Base-by-base conservation (phyloP, 2,113 vertebrate species). In the Montifringilla adamsi region DNA sequence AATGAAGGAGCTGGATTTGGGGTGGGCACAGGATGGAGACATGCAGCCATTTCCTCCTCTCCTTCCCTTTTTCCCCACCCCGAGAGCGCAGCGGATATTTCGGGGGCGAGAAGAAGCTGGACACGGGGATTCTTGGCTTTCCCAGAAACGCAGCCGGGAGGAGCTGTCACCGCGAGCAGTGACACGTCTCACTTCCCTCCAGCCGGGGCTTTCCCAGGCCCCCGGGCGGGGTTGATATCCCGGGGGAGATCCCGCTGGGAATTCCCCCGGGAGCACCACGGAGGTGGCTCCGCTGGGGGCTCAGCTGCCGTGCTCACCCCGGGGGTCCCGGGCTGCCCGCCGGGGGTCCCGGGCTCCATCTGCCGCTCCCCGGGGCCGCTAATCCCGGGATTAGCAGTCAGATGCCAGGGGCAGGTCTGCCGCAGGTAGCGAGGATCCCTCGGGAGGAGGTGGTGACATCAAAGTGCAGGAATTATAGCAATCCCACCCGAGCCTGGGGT, bases 361-460 rank as follows among this genome's bases (percentile, higher is more conserved):
- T 96, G 95, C 78, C 7, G 1, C 87, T 9, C 67, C 50, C 52
- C 49, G 9, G 4, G 0, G 17, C 35, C 31, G 3, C 52, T 93
- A 91, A 95, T 94, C 95, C 93, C 33, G 8, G 89, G 84, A 86
- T 96, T 76, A 94, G 68, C 78, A 23, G 63, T 39, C 89, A 74
- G 60, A 79, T 69, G 90, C 90, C 84, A 3, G 64, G 78, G 19
- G 2, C 77, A 33, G 73, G 77, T 87, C 92, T 46, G 94, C 66
- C 9, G 83, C 96, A 97, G 95, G 96, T 94, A 67, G 41, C 13
- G 3, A 33, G 33, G 15, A 9, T 47, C 76, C 86, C 83, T 20
- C 2, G 7, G 63, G 69, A 84, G 58, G 66, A 67, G 76, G 64
- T 2, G 63, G 28, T 7, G 91, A 6, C 43, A 46, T 22, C 82